phyloP scores from a whole-genome alignment of 2,113 vertebrate species.

The Platysternon megacephalum region DNA sequence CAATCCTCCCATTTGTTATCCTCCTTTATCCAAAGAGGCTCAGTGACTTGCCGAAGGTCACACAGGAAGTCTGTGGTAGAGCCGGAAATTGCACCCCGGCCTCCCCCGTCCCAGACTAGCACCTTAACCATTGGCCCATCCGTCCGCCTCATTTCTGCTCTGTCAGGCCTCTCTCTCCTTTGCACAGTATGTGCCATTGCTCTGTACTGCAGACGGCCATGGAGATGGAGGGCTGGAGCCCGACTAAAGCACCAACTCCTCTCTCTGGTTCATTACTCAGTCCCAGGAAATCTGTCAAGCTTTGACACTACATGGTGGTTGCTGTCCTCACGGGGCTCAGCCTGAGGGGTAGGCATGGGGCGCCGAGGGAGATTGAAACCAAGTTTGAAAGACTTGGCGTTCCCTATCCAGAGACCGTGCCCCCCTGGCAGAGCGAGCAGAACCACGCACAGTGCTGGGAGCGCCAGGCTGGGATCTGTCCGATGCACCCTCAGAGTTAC shows the following conservation, averaged over 20 bases:
- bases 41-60: background rate
- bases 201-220: background rate
- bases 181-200: accelerated
- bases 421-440: background rate
- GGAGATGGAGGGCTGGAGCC: background rate
- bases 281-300: background rate
- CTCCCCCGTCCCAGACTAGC: background rate
- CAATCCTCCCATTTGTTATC: background rate
- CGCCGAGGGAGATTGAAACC: background rate
- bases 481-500: background rate
- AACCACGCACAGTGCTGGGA: background rate
- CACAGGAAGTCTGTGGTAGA: background rate
- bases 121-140: background rate
- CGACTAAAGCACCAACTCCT: background rate
- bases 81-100: background rate
- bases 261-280: background rate
- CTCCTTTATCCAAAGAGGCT: background rate
- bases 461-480: background rate
- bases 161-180: background rate
- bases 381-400: background rate
- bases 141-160: background rate
- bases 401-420: accelerated
- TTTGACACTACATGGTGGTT: background rate
- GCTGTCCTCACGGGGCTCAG: background rate
- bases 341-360: background rate